Evolutionary conservation across 2,888 invertebrate species (phyloP).

Genomic region (Sthenelais limicola): DNA sequence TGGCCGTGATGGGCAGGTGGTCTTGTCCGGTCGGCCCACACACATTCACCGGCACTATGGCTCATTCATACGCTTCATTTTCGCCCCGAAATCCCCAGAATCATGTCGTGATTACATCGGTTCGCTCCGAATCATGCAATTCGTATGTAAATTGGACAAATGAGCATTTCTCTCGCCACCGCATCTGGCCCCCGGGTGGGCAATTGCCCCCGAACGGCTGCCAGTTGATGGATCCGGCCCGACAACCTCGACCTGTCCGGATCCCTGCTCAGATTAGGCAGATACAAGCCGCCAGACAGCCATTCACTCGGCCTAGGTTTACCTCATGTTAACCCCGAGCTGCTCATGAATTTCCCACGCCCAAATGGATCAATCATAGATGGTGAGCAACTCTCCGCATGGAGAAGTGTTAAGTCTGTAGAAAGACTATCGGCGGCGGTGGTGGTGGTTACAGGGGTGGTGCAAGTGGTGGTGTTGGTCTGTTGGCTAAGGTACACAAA

Average conservation of each 20-base stretch:
- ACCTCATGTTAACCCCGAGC: constrained; percentile 19
- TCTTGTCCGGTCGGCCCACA: constrained; percentile 1
- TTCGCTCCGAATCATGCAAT: constrained; percentile 1
- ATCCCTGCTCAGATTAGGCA: background rate
- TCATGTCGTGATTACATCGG: constrained; percentile 22
- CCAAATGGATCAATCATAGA: background rate
- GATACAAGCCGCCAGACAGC: background rate
- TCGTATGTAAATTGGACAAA: constrained; percentile 34
- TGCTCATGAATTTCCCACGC: constrained; percentile 26
- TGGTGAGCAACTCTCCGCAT: too few species aligned
- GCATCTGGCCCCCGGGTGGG: background rate
- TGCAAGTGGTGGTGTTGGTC: too few species aligned
- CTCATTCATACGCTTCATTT: background rate
- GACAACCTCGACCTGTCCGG: background rate
- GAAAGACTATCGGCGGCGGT: too few species aligned
- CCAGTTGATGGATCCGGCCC: background rate
- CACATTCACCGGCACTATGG: background rate
- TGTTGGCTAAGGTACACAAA: too few species aligned
- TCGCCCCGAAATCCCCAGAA: constrained; percentile 13
- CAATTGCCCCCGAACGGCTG: background rate
- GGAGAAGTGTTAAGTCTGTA: too few species aligned
- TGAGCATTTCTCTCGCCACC: background rate
- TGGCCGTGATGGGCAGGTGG: constrained; percentile 35
- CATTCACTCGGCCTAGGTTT: background rate
- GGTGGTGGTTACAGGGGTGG: too few species aligned